Conservation (phyloP, 2,113 vertebrate genomes). For the Chaetorhynchus papuensis region DNA sequence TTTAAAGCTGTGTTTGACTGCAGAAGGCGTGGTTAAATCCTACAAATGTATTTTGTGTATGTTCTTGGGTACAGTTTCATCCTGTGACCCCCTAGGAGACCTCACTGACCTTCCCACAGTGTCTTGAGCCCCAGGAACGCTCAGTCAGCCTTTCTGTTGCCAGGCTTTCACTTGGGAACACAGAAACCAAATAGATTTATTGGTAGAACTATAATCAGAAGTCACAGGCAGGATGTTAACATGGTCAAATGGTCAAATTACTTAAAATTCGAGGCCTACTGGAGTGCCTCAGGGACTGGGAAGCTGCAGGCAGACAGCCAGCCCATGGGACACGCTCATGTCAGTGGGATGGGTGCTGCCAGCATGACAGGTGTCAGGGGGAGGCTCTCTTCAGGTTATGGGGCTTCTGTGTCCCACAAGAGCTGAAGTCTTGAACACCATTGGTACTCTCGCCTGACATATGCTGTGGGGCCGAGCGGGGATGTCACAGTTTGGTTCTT, state of each 20-base stretch:
- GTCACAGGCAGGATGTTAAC: conserved; percentile 41
- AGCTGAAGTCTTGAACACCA: neutral
- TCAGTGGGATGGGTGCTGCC: neutral
- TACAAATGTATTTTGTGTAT: neutral
- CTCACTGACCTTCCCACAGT: neutral
- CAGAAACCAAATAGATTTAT: conserved; percentile 52
- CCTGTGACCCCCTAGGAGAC: neutral
- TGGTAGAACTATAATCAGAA: conserved; percentile 44
- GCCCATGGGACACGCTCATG: fast-evolving
- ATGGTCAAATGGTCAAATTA: conserved; percentile 26
- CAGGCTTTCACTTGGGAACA: neutral
- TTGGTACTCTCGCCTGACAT: neutral
- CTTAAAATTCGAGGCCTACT: conserved; percentile 27
- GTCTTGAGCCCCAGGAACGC: neutral
- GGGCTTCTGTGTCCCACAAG: neutral
- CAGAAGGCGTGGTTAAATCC: neutral
- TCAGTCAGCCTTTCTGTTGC: conserved; percentile 12
- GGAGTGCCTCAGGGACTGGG: neutral
- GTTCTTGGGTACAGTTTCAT: neutral
- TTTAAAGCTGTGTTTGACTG: neutral
- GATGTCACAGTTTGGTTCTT: neutral
- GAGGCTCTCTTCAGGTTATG: neutral
- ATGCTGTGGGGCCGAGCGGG: fast-evolving
- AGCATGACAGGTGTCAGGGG: neutral
- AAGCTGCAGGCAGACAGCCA: neutral